These are phyloP conservation scores for Unio delphinus DNA, from an alignment of 2,888 invertebrate species.

Conservation along the genomic window DNA sequence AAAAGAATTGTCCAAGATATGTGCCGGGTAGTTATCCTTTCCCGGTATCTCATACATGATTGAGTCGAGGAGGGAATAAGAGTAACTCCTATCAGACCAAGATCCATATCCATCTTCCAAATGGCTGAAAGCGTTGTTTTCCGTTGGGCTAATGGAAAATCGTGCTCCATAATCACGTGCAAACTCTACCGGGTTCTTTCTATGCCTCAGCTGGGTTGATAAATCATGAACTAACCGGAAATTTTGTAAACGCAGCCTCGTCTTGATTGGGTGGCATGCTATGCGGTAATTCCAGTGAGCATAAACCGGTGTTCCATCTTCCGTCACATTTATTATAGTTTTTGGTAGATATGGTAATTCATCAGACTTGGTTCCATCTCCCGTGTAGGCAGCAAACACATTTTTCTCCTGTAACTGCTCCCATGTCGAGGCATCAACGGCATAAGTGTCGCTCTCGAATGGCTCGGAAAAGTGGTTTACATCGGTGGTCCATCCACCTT, in stretches of 20 bases:
- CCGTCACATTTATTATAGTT: conserved; percentile 24
- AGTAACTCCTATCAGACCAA: conserved; percentile 2
- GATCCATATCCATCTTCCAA: conserved; percentile 8
- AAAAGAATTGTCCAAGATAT: conserved; percentile 19
- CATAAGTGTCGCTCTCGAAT: conserved; percentile 59
- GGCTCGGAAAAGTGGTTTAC: conserved; percentile 50
- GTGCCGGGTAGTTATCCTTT: conserved; percentile 25
- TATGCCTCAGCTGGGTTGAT: no score
- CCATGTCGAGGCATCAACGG: conserved; percentile 53
- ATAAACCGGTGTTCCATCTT: conserved; percentile 38
- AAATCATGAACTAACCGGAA: background rate
- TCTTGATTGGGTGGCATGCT: background rate
- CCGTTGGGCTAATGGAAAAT: no score
- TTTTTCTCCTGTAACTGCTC: conserved; percentile 57
- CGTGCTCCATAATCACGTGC: no score
- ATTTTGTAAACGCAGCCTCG: background rate
- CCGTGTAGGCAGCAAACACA: conserved; percentile 51
- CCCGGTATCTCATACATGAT: conserved; percentile 37
- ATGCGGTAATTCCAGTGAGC: conserved; percentile 58
- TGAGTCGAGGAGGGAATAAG: conserved; percentile 14
- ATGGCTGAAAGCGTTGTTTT: no score
- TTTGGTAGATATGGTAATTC: conserved; percentile 58
- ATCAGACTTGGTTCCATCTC: conserved; percentile 47
- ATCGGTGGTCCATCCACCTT: conserved; percentile 59
- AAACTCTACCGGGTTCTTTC: no score